A percentile compares a stretch with the other conserved stretches of the same genome.
Conservation (phyloP, 2,888 invertebrate genomes). For the Drosophila lutescens region DNA sequence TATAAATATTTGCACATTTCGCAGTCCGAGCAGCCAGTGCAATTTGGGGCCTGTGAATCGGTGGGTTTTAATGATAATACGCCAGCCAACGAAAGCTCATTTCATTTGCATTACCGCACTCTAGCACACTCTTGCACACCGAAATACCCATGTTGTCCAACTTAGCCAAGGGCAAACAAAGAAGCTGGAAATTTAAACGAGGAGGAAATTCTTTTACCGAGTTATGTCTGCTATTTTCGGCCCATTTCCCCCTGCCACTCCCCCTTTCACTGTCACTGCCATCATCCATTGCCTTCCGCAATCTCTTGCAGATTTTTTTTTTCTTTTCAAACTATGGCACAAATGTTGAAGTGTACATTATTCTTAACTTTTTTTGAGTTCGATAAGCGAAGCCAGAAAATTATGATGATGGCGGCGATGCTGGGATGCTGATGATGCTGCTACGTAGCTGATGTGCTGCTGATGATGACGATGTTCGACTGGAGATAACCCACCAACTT, state of each 20-base stretch:
- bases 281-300: slow-evolving; percentile 38
- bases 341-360: slow-evolving; percentile 68
- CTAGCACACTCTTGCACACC: slow-evolving; percentile 23
- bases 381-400: slow-evolving; percentile 63
- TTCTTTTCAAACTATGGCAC: slow-evolving; percentile 60
- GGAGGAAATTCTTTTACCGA: slow-evolving; percentile 46
- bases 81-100: slow-evolving; percentile 25
- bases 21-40: slow-evolving; percentile 40
- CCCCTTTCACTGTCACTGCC: slow-evolving; percentile 12
- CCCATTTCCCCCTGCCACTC: slow-evolving; percentile 4
- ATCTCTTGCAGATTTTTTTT: slow-evolving; percentile 35
- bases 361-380: slow-evolving; percentile 65
- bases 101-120: slow-evolving; percentile 46
- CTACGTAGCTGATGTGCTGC: slow-evolving; percentile 50
- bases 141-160: slow-evolving; percentile 5
- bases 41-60: slow-evolving; percentile 55
- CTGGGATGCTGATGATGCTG: slow-evolving; percentile 39
- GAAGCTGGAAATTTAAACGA: slow-evolving; percentile 10
- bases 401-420: slow-evolving; percentile 63
- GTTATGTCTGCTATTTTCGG: slow-evolving; percentile 50
- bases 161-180: slow-evolving; percentile 15
- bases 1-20: slow-evolving; percentile 49
- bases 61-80: slow-evolving; percentile 54
- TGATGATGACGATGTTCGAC: slow-evolving; percentile 50
- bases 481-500: slow-evolving; percentile 49